These are phyloP conservation scores for Morpho helenor DNA, from an alignment of 2,888 invertebrate species.

Conservation along the genomic window DNA sequence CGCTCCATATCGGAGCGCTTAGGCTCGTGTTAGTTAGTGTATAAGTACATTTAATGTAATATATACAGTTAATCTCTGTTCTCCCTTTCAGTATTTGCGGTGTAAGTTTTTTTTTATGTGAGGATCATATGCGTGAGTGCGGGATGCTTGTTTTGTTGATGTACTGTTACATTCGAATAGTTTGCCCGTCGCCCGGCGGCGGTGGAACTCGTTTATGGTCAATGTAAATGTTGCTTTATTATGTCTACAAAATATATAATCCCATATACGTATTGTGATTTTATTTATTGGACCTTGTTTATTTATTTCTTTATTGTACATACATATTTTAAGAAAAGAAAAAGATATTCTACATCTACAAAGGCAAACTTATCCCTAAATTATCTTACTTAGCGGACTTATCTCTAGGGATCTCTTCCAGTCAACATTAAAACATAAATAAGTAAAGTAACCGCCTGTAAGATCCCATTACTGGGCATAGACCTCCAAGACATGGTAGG, in stretches of 20 bases:
- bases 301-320: too few species aligned
- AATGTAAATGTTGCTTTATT: conserved; percentile 80
- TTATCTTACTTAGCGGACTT: too few species aligned
- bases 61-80: conserved; percentile 73
- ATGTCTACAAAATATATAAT: conserved; percentile 80
- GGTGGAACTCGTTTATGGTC: conserved; percentile 69
- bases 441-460: too few species aligned
- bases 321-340: too few species aligned
- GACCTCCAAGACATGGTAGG: too few species aligned
- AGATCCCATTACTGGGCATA: too few species aligned
- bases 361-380: too few species aligned
- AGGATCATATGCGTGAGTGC: conserved; percentile 47
- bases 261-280: conserved; percentile 64
- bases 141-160: conserved; percentile 56
- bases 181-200: conserved; percentile 53
- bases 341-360: too few species aligned
- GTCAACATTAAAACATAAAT: too few species aligned
- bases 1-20: conserved; percentile 52
- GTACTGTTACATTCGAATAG: conserved; percentile 78
- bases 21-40: conserved; percentile 74
- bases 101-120: conserved; percentile 49
- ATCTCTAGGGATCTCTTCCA: too few species aligned
- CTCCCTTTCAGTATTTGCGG: conserved; percentile 76
- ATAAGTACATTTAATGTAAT: conserved; percentile 73
- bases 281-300: conserved; percentile 35